Evolutionary conservation across 2,888 invertebrate species (phyloP).

Genomic region (Habroteleia sp.): DNA sequence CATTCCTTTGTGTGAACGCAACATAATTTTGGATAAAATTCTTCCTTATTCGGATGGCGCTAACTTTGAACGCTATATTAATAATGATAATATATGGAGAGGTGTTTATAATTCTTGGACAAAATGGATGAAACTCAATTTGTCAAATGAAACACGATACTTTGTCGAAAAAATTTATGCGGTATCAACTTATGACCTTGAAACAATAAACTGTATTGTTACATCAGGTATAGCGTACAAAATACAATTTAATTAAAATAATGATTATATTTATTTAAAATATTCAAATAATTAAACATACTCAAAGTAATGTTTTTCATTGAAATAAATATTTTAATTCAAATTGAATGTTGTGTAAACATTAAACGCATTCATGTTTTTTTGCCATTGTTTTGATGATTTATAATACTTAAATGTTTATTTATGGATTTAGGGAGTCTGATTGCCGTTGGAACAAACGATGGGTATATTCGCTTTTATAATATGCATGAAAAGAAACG

Average conservation of each 20-base stretch:
- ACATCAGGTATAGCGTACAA: constrained; percentile 28
- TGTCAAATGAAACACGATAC: constrained; percentile 29
- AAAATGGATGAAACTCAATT: constrained; percentile 65
- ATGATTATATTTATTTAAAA: too few relatives aligned
- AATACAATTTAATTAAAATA: too few relatives aligned
- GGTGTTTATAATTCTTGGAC: constrained; percentile 68
- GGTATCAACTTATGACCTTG: constrained; percentile 36
- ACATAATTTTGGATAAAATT: constrained; percentile 68
- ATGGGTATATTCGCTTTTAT: constrained; percentile 70
- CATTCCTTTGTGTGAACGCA: constrained; percentile 67
- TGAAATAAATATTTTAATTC: too few relatives aligned
- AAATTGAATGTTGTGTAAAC: too few relatives aligned
- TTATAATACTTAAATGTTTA: too few relatives aligned
- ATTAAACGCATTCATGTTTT: too few relatives aligned
- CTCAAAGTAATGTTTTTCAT: too few relatives aligned
- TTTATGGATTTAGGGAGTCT: constrained; percentile 68
- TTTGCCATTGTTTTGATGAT: too few relatives aligned
- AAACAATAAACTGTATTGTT: constrained; percentile 68
- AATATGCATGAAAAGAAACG: constrained; percentile 55
- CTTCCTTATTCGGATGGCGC: constrained; percentile 59
- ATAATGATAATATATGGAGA: constrained; percentile 65
- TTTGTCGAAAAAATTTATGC: constrained; percentile 14
- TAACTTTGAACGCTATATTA: constrained; percentile 50
- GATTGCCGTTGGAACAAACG: constrained; percentile 70
- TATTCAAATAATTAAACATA: too few relatives aligned